Conservation (phyloP, 2,888 invertebrate genomes). For the Metellina segmentata region DNA sequence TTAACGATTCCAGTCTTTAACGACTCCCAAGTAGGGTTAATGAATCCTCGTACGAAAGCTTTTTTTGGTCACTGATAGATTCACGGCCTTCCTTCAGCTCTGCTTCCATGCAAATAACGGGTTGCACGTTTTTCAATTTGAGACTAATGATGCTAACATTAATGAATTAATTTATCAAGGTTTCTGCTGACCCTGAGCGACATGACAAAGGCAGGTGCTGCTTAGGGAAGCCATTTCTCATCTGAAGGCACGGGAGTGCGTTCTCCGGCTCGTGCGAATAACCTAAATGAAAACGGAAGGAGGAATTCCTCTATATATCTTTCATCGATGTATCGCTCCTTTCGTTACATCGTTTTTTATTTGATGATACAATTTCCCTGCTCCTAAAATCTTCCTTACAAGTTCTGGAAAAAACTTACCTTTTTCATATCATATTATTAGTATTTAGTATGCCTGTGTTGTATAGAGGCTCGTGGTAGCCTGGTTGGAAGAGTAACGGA, state of each 20-base stretch:
- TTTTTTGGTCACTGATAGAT: constrained; percentile 55
- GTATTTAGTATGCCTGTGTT: too few species aligned
- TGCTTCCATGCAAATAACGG: constrained; percentile 21
- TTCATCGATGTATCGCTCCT: too few species aligned
- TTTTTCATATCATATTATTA: too few species aligned
- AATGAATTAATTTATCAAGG: constrained; percentile 66
- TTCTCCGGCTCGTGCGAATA: background rate
- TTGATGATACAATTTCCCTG: too few species aligned
- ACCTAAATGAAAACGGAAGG: background rate
- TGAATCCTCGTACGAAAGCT: constrained; percentile 29
- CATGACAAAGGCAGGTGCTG: constrained; percentile 18
- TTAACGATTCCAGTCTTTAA: background rate
- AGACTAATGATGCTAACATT: constrained; percentile 41
- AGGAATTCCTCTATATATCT: too few species aligned
- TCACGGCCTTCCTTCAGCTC: background rate
- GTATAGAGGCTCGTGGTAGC: too few species aligned
- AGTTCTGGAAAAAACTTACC: too few species aligned
- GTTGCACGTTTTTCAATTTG: constrained; percentile 63
- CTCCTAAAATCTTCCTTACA: too few species aligned
- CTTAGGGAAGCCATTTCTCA: background rate
- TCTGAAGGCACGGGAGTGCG: too few species aligned
- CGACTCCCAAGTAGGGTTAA: constrained; percentile 14
- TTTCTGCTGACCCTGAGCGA: background rate
- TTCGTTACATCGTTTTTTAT: too few species aligned
- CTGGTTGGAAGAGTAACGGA: too few species aligned